Evolutionary conservation across 1,140 invertebrate genomes (phyloP).

Genomic region (Ylistrum balloti): DNA sequence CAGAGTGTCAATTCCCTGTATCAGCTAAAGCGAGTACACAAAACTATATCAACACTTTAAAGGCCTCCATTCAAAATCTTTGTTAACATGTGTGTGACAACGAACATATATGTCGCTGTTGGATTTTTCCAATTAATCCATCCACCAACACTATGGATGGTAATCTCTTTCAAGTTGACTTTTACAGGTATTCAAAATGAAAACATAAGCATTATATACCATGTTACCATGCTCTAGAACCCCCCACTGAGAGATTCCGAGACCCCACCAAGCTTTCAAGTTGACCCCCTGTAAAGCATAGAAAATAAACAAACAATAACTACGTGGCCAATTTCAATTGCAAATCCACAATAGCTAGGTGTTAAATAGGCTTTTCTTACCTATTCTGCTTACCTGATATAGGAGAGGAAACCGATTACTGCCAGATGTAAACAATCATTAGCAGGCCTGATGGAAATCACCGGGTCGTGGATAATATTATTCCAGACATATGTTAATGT

Average conservation of each 20-base stretch:
- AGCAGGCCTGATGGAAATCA: not conserved
- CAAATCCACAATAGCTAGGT: constrained; percentile 38
- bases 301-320: constrained; percentile 36
- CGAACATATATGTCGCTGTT: constrained; percentile 18
- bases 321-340: constrained; percentile 13
- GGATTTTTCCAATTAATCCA: constrained; percentile 39
- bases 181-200: constrained; percentile 39
- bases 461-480: constrained; percentile 12
- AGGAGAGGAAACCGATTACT: constrained; percentile 11
- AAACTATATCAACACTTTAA: constrained; percentile 20
- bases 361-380: constrained; percentile 20
- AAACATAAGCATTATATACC: constrained; percentile 40
- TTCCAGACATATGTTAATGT: not conserved
- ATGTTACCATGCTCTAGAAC: constrained; percentile 1
- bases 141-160: constrained; percentile 10
- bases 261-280: constrained; percentile 31
- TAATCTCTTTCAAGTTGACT: constrained; percentile 39
- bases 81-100: constrained; percentile 33
- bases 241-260: constrained; percentile 30
- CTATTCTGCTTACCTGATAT: not conserved
- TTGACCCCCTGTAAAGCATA: constrained; percentile 38
- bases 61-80: constrained; percentile 7
- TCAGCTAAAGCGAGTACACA: not conserved
- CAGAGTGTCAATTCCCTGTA: constrained; percentile 37
- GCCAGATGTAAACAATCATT: constrained; percentile 28